These are phyloP conservation scores for Boleophthalmus pectinirostris DNA, from an alignment of 2,113 vertebrate species.

Conservation along the genomic window DNA sequence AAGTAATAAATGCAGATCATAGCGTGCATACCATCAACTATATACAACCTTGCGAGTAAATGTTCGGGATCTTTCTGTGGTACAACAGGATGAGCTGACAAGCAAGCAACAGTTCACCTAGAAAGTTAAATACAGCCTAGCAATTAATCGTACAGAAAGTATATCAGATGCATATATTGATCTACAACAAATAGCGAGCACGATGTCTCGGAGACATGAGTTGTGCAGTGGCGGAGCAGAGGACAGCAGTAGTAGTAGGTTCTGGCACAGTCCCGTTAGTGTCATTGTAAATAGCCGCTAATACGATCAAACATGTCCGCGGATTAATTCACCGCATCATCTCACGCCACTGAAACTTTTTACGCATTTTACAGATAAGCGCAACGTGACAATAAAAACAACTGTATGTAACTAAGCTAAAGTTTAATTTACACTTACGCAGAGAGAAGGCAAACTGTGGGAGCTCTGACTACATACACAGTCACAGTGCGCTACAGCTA, in stretches of 20 bases:
- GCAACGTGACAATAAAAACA: conserved; percentile 2
- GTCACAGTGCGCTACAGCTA: conserved; percentile 6
- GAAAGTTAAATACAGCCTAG: neutral
- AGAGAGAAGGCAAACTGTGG: conserved; percentile 45
- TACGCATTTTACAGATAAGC: neutral
- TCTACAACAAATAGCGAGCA: neutral
- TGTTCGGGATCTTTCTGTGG: neutral
- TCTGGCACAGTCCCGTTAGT: conserved; percentile 58
- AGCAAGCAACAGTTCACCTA: neutral
- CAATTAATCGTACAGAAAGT: neutral
- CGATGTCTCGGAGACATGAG: neutral
- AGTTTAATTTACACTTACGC: conserved; percentile 52
- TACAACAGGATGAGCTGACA: neutral
- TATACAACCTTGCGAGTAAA: neutral
- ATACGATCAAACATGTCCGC: conserved; percentile 23
- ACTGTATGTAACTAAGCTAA: neutral
- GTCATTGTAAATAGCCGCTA: conserved; percentile 31
- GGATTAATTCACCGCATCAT: conserved; percentile 14
- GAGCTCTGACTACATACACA: conserved; percentile 22
- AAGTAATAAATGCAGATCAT: neutral
- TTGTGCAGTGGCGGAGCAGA: neutral
- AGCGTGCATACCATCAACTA: neutral
- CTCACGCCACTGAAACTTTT: neutral
- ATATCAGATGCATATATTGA: neutral
- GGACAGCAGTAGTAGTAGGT: conserved; percentile 17